These are phyloP conservation scores for Aleadryas rufinucha DNA, from an alignment of 2,113 vertebrate genomes.

Conservation along the genomic window DNA sequence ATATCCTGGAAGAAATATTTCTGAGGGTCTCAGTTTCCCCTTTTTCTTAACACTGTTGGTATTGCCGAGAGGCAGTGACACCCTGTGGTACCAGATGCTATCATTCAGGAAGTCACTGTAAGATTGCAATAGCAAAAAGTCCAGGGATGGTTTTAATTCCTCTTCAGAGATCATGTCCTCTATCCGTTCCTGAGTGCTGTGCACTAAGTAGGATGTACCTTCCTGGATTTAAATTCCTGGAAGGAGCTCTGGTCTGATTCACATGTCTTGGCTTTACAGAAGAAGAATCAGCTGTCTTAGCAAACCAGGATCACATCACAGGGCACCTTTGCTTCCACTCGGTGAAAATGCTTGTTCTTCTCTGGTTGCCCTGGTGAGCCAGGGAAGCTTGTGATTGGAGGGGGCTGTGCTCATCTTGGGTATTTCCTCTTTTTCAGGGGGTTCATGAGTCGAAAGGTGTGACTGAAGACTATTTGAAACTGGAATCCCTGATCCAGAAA, in stretches of 20 bases:
- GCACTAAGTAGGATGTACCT: background rate
- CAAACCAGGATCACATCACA: background rate
- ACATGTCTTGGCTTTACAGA: background rate
- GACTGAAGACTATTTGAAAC: constrained; percentile 88
- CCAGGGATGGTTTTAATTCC: background rate
- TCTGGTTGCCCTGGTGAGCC: background rate
- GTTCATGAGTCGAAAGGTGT: constrained; percentile 91
- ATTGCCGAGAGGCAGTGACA: constrained; percentile 1
- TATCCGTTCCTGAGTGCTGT: background rate
- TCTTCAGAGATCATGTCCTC: background rate
- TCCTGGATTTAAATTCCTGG: background rate
- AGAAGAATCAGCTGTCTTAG: background rate
- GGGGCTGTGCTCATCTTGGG: background rate
- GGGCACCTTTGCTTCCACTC: background rate
- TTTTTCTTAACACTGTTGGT: background rate
- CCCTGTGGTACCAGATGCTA: background rate
- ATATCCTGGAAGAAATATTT: background rate
- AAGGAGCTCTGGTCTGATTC: background rate
- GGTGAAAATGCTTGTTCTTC: background rate
- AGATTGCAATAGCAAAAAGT: background rate
- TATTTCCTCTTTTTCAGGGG: constrained; percentile 74
- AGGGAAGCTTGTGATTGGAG: background rate
- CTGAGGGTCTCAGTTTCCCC: background rate
- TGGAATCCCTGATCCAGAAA: constrained; percentile 91
- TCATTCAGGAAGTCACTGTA: background rate